A percentile compares a stretch with the other conserved stretches of the same genome.
Evolutionary conservation across 2,797 vertebrate genomes (phyloP).

Genomic region (Cryptoblepharus egeriae): DNA sequence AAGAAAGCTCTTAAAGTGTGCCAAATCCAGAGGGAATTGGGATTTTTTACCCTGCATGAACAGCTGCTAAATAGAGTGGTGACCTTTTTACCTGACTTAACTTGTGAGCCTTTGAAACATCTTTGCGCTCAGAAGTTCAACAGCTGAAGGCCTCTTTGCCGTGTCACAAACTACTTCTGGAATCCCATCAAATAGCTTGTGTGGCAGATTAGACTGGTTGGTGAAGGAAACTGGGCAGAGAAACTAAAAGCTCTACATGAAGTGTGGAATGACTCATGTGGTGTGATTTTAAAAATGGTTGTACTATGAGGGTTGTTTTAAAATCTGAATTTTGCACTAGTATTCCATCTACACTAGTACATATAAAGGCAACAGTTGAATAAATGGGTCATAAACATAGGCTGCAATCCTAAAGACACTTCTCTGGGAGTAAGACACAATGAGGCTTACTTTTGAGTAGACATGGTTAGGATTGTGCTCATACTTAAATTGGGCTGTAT

Average conservation of each 20-base stretch:
- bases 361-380: neutral
- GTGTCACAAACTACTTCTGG: too few relatives aligned
- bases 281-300: neutral
- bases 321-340: neutral
- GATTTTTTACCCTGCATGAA: neutral
- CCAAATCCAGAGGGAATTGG: neutral
- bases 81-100: neutral
- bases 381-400: neutral
- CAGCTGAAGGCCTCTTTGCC: neutral
- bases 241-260: too few relatives aligned
- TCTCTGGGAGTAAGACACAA: too few relatives aligned
- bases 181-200: neutral
- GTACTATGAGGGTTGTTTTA: neutral
- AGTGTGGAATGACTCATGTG: neutral
- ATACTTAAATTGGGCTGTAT: neutral
- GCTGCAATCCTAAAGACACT: too few relatives aligned
- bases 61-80: neutral
- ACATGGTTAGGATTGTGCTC: too few relatives aligned
- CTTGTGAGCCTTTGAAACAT: neutral
- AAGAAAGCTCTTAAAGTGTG: neutral
- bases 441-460: too few relatives aligned
- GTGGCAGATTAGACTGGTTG: neutral
- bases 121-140: neutral
- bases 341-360: neutral
- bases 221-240: too few relatives aligned